These are phyloP conservation scores for Phalacrocorax aristotelis DNA, from an alignment of 2,113 vertebrate genomes.

Conservation along the genomic window DNA sequence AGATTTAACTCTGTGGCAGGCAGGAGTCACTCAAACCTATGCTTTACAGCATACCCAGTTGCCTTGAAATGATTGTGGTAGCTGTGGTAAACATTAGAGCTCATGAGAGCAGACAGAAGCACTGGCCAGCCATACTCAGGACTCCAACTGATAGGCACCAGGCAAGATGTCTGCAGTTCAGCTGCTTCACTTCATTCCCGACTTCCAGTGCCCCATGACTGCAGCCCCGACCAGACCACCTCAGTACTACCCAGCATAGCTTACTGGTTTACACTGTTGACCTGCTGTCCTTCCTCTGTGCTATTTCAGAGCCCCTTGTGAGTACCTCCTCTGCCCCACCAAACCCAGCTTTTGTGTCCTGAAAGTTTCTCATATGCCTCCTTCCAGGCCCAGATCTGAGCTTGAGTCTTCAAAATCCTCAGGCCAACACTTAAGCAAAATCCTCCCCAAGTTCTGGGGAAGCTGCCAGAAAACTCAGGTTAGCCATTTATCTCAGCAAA, in stretches of 20 bases:
- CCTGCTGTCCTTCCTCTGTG: not conserved
- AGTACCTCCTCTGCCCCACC: not conserved
- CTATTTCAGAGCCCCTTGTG: not conserved
- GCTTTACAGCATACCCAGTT: not conserved
- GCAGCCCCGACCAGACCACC: not conserved
- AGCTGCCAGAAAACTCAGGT: conserved; percentile 10
- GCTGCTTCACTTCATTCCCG: not conserved
- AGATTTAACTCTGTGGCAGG: not conserved
- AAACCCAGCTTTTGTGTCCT: not conserved
- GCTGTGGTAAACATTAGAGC: not conserved
- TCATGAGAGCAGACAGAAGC: not conserved
- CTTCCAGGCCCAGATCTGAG: not conserved
- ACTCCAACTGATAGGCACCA: not conserved
- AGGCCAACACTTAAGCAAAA: not conserved
- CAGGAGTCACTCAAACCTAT: not conserved
- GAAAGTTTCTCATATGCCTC: not conserved
- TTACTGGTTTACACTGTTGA: not conserved
- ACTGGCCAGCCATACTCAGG: not conserved
- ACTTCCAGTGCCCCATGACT: not conserved
- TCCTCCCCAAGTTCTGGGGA: not conserved
- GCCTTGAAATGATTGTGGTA: not conserved
- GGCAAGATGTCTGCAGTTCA: not conserved
- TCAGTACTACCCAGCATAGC: not conserved
- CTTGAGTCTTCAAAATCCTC: not conserved
- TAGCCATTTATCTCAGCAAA: conserved; percentile 16